These are phyloP conservation scores for Noctua fimbriata DNA, from an alignment of 2,888 invertebrate genomes.

Conservation along the genomic window DNA sequence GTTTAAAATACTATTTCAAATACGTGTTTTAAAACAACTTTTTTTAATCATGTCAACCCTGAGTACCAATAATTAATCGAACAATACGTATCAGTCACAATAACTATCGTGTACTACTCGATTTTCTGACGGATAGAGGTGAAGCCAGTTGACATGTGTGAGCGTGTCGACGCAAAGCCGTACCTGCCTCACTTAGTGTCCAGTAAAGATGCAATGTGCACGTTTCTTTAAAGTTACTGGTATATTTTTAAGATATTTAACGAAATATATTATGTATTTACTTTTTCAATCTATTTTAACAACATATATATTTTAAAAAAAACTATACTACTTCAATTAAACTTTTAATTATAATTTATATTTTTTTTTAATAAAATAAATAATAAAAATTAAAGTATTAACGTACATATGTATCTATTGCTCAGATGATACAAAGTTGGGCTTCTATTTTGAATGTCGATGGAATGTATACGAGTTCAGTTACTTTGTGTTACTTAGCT, in stretches of 20 bases:
- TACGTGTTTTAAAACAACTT: no score
- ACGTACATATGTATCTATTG: constrained; percentile 1
- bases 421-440: constrained; percentile 10
- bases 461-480: constrained; percentile 14
- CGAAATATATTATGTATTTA: not conserved
- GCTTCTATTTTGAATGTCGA: constrained; percentile 12
- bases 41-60: no score
- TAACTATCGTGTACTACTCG: constrained; percentile 1
- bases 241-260: not conserved
- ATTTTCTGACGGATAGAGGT: constrained; percentile 16
- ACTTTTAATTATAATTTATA: no score
- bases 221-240: not conserved
- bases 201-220: constrained; percentile 6
- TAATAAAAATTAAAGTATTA: not conserved
- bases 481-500: constrained; percentile 14
- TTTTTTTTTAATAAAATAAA: not conserved
- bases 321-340: no score
- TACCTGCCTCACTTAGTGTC: not conserved
- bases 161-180: not conserved
- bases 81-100: constrained; percentile 7
- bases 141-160: not conserved
- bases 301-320: not conserved
- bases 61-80: constrained; percentile 19
- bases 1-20: no score
- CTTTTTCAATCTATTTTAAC: not conserved